Evolutionary conservation across 2,888 invertebrate genomes (phyloP).

Genomic region (Germaria angustata): DNA sequence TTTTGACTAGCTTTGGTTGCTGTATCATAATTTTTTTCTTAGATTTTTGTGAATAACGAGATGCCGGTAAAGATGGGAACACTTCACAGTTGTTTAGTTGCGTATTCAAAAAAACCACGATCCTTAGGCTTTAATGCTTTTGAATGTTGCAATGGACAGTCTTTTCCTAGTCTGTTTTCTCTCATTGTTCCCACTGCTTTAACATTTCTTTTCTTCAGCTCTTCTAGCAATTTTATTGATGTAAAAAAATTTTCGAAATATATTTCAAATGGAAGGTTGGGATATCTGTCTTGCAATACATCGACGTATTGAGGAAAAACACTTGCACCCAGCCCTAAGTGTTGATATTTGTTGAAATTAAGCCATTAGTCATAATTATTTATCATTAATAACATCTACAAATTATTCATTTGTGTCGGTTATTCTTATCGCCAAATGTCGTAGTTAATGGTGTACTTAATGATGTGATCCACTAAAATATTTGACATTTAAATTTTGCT

Average conservation of each 20-base stretch:
- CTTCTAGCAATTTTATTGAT: slow-evolving; percentile 26
- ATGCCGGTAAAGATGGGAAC: slow-evolving; percentile 15
- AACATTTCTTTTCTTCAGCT: slow-evolving; percentile 23
- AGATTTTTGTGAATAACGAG: slow-evolving; percentile 26
- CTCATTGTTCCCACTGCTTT: slow-evolving; percentile 26
- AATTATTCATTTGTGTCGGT: too few species aligned
- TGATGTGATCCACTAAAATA: too few species aligned
- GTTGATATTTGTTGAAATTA: too few species aligned
- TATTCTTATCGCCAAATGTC: too few species aligned
- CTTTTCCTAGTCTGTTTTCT: slow-evolving; percentile 16
- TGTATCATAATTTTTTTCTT: slow-evolving; percentile 20
- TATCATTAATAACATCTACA: too few species aligned
- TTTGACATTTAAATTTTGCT: background rate
- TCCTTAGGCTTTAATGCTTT: background rate
- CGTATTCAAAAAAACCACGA: slow-evolving; percentile 30
- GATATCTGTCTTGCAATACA: slow-evolving; percentile 28
- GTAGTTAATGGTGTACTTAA: too few species aligned
- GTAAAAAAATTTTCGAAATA: slow-evolving; percentile 29
- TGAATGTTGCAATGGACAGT: background rate
- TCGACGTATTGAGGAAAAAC: slow-evolving; percentile 12
- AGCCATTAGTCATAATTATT: too few species aligned
- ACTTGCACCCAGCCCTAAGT: slow-evolving; percentile 9
- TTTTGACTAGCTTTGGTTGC: slow-evolving; percentile 29
- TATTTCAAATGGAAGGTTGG: slow-evolving; percentile 25
- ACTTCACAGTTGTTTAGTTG: slow-evolving; percentile 20